Conservation (phyloP, 2,797 vertebrate genomes). For the Rallus crepitans region DNA sequence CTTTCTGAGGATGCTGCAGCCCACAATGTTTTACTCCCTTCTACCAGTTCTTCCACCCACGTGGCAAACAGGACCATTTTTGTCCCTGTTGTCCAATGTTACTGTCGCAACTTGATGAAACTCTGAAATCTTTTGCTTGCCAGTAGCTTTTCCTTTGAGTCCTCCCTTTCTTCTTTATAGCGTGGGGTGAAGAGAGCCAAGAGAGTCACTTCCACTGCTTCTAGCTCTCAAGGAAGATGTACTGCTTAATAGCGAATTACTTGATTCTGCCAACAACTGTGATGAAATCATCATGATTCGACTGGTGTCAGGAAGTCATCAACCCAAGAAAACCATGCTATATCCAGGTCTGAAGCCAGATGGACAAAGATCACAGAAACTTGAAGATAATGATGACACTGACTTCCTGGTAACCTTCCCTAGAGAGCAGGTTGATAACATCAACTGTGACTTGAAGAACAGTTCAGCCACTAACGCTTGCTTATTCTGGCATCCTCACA, state of each 20-base stretch:
- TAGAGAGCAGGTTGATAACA: slow-evolving; percentile 29
- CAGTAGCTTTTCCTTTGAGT: background rate
- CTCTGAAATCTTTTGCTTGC: background rate
- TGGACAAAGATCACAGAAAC: slow-evolving; percentile 52
- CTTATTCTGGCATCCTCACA: background rate
- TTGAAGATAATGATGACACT: slow-evolving; percentile 23
- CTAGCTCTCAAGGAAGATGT: background rate
- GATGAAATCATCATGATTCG: background rate
- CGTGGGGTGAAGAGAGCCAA: background rate
- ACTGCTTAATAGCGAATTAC: background rate
- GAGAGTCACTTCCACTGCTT: background rate
- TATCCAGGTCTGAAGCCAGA: slow-evolving; percentile 54
- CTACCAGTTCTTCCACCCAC: background rate
- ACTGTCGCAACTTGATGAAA: background rate
- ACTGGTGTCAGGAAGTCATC: slow-evolving; percentile 37
- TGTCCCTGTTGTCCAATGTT: background rate
- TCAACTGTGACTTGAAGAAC: background rate
- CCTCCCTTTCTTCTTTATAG: background rate
- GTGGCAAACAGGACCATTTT: background rate
- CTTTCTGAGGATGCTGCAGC: background rate
- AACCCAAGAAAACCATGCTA: background rate
- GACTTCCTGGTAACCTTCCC: slow-evolving; percentile 28
- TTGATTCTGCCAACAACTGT: background rate
- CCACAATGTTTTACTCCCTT: background rate
- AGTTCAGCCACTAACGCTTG: background rate